Conservation (phyloP, 2,888 invertebrate genomes). For the Shargacucullia verbasci region DNA sequence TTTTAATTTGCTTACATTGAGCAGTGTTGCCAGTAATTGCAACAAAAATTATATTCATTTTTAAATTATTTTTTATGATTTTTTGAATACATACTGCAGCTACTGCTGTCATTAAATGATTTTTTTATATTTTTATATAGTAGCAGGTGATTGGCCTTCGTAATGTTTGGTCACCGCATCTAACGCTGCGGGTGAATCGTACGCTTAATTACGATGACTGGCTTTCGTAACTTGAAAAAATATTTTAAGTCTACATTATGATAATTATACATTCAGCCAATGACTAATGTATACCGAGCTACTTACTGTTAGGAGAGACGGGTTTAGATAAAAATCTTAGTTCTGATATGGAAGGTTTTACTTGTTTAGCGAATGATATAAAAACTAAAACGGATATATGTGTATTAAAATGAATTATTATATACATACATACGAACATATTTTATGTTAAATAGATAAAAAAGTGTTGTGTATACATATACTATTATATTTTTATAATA, state of each 20-base stretch:
- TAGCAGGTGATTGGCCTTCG: conserved; percentile 54
- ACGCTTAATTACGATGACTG: conserved; percentile 83
- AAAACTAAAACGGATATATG: conserved; percentile 11
- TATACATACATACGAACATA: conserved; percentile 21
- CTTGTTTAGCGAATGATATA: conserved; percentile 18
- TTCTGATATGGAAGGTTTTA: conserved; percentile 35
- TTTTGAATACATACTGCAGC: too few relatives aligned
- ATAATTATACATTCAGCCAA: conserved; percentile 79
- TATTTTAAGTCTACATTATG: conserved; percentile 80
- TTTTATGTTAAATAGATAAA: not conserved
- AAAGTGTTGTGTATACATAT: too few relatives aligned
- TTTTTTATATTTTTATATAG: conserved; percentile 3
- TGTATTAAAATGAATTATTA: conserved; percentile 21
- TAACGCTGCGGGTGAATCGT: conserved; percentile 77
- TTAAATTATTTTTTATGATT: too few relatives aligned
- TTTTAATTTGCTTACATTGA: not conserved
- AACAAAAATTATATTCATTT: too few relatives aligned
- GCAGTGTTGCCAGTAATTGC: not conserved
- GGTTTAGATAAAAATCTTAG: conserved; percentile 55
- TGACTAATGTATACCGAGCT: conserved; percentile 65
- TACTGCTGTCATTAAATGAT: too few relatives aligned
- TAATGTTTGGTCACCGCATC: conserved; percentile 63
- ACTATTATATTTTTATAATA: too few relatives aligned
- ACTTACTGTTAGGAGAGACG: conserved; percentile 58
- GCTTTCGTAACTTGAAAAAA: conserved; percentile 73